Conservation (phyloP, 1,140 invertebrate species). For the Helicoverpa zea region DNA sequence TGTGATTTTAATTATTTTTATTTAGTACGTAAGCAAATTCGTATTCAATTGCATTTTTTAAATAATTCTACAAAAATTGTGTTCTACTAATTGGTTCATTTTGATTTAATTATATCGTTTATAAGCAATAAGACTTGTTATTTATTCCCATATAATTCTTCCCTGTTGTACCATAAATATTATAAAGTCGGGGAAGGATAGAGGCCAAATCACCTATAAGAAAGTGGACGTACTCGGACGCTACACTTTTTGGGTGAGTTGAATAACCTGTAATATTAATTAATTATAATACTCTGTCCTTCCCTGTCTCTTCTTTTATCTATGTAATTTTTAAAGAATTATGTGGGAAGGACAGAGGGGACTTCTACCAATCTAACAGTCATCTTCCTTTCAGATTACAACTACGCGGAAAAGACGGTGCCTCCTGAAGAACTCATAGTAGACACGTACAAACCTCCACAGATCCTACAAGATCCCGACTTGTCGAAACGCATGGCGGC, state of each 20-base stretch:
- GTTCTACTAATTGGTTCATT: conserved; percentile 66
- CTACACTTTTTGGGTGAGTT: conserved; percentile 85
- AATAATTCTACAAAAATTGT: conserved; percentile 32
- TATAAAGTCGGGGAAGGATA: conserved; percentile 81
- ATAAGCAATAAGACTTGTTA: conserved; percentile 65
- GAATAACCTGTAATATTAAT: conserved; percentile 60
- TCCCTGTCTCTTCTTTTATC: conserved; percentile 66
- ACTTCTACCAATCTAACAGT: conserved; percentile 49
- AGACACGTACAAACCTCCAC: conserved; percentile 71
- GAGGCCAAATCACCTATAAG: conserved; percentile 81
- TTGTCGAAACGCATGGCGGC: conserved; percentile 75
- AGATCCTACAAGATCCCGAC: conserved; percentile 71
- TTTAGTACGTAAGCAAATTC: conserved; percentile 37
- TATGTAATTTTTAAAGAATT: conserved; percentile 49
- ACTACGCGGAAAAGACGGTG: conserved; percentile 64
- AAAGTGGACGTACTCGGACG: conserved; percentile 79
- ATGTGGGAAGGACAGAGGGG: conserved; percentile 83
- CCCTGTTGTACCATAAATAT: conserved; percentile 59
- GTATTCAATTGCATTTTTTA: conserved; percentile 39
- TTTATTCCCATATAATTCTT: conserved; percentile 77
- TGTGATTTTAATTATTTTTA: conserved; percentile 36
- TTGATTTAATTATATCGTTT: conserved; percentile 72
- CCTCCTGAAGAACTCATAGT: conserved; percentile 59
- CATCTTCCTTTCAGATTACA: conserved; percentile 74
- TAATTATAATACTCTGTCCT: conserved; percentile 81